A percentile compares a stretch with the other conserved stretches of the same genome.
Evolutionary conservation across 2,888 invertebrate genomes (phyloP).

Genomic region (Tetramorium bicarinatum): DNA sequence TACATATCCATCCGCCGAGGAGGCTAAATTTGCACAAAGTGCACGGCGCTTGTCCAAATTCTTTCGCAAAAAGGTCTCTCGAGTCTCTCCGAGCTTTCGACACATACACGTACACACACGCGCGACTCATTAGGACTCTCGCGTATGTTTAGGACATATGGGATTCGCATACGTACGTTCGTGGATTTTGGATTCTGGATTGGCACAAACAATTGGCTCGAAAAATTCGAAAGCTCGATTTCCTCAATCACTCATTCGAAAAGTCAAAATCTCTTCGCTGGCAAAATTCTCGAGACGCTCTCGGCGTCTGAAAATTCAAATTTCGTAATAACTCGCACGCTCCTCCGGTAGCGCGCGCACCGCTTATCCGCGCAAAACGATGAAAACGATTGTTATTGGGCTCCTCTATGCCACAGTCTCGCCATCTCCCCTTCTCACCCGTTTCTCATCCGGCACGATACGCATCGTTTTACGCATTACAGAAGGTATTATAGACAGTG

Average conservation of each 20-base stretch:
- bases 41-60: conserved; percentile 48
- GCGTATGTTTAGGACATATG: conserved; percentile 7
- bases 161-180: background rate
- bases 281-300: conserved; percentile 15
- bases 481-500: conserved; percentile 78
- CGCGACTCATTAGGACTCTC: conserved; percentile 41
- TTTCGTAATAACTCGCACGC: background rate
- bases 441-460: conserved; percentile 68
- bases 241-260: background rate
- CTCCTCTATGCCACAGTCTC: conserved; percentile 39
- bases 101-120: conserved; percentile 10
- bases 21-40: conserved; percentile 58
- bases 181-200: conserved; percentile 10
- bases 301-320: conserved; percentile 3
- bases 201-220: conserved; percentile 47
- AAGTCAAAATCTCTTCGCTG: conserved; percentile 23
- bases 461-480: conserved; percentile 68
- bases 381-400: conserved; percentile 34
- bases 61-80: conserved; percentile 31
- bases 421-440: conserved; percentile 62
- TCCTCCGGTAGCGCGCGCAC: conserved; percentile 20
- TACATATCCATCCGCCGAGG: conserved; percentile 38
- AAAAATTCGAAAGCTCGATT: conserved; percentile 22
- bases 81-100: conserved; percentile 29
- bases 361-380: conserved; percentile 23